Evolutionary conservation across 2,797 vertebrate genomes (phyloP).

Genomic region (Silurus aristotelis): DNA sequence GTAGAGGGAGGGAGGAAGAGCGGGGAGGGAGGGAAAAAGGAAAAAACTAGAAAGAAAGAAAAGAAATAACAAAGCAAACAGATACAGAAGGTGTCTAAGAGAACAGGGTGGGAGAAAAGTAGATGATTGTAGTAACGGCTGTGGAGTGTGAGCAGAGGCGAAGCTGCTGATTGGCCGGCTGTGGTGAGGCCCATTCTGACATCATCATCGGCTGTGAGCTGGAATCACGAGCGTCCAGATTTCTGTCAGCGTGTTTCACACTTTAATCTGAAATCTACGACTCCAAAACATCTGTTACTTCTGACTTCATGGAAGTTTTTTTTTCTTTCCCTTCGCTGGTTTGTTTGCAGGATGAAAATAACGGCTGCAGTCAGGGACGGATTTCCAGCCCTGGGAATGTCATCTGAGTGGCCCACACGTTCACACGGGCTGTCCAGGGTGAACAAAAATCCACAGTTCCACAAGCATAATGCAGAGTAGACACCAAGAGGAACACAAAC

Average conservation of each 20-base stretch:
- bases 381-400: conserved; percentile 1
- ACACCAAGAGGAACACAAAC: background rate
- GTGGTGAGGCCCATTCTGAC: background rate
- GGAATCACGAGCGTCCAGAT: background rate
- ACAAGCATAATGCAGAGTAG: background rate
- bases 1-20: no score
- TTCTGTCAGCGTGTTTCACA: background rate
- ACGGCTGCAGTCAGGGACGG: background rate
- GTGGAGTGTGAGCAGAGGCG: background rate
- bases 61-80: background rate
- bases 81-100: no score
- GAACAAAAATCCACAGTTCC: background rate
- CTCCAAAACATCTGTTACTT: background rate
- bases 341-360: background rate
- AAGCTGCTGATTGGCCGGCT: background rate
- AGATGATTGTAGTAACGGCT: background rate
- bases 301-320: background rate
- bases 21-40: background rate
- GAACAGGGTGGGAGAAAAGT: background rate
- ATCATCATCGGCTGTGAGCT: background rate
- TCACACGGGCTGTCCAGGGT: background rate
- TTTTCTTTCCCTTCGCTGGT: background rate
- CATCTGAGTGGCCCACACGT: background rate
- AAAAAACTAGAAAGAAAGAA: background rate
- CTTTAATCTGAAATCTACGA: background rate